Conservation (phyloP, 1,140 invertebrate species). For the Belonocnema kinseyi region DNA sequence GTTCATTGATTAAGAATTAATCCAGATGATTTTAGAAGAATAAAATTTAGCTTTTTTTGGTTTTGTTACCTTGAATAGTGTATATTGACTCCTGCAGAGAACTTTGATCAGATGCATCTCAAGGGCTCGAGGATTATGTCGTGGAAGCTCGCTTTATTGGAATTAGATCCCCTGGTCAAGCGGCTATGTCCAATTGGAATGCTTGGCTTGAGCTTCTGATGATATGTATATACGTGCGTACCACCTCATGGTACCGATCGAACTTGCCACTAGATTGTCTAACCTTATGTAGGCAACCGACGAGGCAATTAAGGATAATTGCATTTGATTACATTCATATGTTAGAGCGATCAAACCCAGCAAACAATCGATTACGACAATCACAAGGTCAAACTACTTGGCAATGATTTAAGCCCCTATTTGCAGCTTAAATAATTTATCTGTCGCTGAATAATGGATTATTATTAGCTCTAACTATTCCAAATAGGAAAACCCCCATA, state of each 20-base stretch:
- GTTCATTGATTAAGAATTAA: not conserved
- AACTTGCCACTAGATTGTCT: conserved; percentile 26
- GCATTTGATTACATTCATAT: conserved; percentile 31
- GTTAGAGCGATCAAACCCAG: conserved; percentile 10
- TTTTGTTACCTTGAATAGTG: not conserved
- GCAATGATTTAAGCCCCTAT: not conserved
- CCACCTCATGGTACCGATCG: not conserved
- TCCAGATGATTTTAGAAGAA: not conserved
- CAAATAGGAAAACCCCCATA: too few species aligned
- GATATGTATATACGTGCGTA: conserved; percentile 39
- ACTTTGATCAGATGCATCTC: conserved; percentile 2
- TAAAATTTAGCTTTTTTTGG: not conserved
- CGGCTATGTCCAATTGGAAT: conserved; percentile 49
- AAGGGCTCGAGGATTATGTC: conserved; percentile 35
- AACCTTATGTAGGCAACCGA: conserved; percentile 29
- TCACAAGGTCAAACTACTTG: conserved; percentile 17
- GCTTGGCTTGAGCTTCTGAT: conserved; percentile 45
- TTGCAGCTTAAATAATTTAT: not conserved
- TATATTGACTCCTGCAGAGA: not conserved
- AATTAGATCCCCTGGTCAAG: conserved; percentile 51
- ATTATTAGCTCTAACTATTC: too few species aligned
- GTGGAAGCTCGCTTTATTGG: conserved; percentile 49
- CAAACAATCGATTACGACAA: conserved; percentile 21
- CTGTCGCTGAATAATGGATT: too few species aligned
- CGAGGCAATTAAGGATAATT: conserved; percentile 29